Conservation (phyloP, 2,888 invertebrate genomes). For the Lithophane socia region DNA sequence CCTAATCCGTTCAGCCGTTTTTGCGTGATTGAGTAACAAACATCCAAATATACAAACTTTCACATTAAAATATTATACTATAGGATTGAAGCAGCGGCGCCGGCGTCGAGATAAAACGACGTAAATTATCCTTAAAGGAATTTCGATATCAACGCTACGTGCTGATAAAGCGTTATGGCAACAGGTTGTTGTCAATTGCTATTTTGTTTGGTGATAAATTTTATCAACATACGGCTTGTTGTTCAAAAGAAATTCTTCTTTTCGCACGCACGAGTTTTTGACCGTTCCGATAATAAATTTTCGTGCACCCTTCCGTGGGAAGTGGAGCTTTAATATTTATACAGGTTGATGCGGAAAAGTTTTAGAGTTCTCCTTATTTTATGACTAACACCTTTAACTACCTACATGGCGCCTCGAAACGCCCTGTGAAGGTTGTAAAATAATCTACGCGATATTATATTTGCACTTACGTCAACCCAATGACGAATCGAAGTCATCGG, state of each 20-base stretch:
- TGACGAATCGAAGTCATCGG: slow-evolving; percentile 38
- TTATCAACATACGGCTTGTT: slow-evolving; percentile 60
- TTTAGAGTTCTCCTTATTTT: slow-evolving; percentile 47
- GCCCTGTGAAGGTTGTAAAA: slow-evolving; percentile 40
- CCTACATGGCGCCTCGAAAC: slow-evolving; percentile 28
- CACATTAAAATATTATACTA: background rate
- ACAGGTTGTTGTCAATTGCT: slow-evolving; percentile 73
- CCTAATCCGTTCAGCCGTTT: background rate
- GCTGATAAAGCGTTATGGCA: slow-evolving; percentile 72
- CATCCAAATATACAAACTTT: no score
- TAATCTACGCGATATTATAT: slow-evolving; percentile 40
- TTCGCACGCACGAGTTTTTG: slow-evolving; percentile 14
- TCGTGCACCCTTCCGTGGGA: background rate
- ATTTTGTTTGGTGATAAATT: slow-evolving; percentile 68
- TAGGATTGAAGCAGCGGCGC: slow-evolving; percentile 47
- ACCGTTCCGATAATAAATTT: slow-evolving; percentile 11
- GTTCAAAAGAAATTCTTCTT: slow-evolving; percentile 29
- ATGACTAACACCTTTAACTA: slow-evolving; percentile 46
- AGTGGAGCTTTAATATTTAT: slow-evolving; percentile 26
- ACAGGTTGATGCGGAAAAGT: slow-evolving; percentile 27
- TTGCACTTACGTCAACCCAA: slow-evolving; percentile 61
- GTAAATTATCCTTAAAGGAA: slow-evolving; percentile 73
- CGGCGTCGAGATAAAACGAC: slow-evolving; percentile 67
- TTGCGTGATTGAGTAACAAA: background rate
- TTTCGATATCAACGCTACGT: slow-evolving; percentile 70